Conservation (phyloP, 2,797 vertebrate genomes). For the Sebastes iracundus region DNA sequence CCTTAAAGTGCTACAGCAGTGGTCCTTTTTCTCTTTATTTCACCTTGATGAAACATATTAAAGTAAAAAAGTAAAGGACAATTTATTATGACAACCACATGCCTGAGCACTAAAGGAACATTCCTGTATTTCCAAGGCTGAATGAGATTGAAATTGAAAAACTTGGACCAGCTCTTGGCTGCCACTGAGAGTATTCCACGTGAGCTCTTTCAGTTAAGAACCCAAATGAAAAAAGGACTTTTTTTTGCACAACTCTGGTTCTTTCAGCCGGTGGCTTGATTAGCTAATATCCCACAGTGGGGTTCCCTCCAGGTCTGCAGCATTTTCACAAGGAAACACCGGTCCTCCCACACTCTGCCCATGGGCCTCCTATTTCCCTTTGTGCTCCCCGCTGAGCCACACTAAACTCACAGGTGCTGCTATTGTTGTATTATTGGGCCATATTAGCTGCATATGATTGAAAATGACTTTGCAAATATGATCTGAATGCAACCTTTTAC, state of each 20-base stretch:
- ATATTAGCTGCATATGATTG: neutral
- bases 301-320: slow-evolving; percentile 33
- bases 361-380: slow-evolving; percentile 19
- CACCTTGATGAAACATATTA: neutral
- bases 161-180: neutral
- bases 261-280: slow-evolving; percentile 43
- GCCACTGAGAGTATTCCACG: slow-evolving; percentile 12
- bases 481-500: slow-evolving; percentile 3
- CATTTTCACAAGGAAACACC: slow-evolving; percentile 20
- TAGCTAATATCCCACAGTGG: slow-evolving; percentile 29
- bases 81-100: neutral
- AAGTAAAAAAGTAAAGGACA: neutral
- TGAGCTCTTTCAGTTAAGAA: slow-evolving; percentile 31
- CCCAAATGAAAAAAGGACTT: slow-evolving; percentile 5
- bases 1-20: neutral
- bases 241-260: neutral
- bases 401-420: slow-evolving; percentile 20
- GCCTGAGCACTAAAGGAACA: too few relatives aligned
- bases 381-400: neutral
- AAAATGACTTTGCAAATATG: neutral
- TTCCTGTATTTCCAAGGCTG: neutral
- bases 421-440: neutral
- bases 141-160: neutral
- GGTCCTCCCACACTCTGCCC: neutral
- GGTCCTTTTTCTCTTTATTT: neutral